Percentiles rank a stretch among this genome's conserved stretches.
Evolutionary conservation across 2,888 invertebrate species (phyloP).

Genomic region (Carterocephalus palaemon): DNA sequence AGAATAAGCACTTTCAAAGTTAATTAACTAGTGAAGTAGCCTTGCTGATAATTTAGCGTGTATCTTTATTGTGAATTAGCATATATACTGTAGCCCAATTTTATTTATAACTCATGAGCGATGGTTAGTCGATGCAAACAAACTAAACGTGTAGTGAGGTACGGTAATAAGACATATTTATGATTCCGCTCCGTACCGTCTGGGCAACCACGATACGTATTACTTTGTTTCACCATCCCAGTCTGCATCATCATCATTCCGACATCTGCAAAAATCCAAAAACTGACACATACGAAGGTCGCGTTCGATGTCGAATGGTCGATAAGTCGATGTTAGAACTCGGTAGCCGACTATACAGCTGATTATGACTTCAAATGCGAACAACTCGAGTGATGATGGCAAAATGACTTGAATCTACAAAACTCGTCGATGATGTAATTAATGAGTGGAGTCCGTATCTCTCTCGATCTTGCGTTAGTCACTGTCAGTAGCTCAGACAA

Average conservation of each 20-base stretch:
- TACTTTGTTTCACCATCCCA: constrained; percentile 96
- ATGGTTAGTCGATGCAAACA: constrained; percentile 76
- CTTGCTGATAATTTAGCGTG: constrained; percentile 69
- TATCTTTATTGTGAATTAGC: constrained; percentile 71
- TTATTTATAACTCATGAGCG: constrained; percentile 59
- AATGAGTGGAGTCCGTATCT: constrained; percentile 57
- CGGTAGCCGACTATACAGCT: constrained; percentile 31
- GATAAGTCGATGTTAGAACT: constrained; percentile 39
- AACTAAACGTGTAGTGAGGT: constrained; percentile 71
- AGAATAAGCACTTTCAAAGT: constrained; percentile 17
- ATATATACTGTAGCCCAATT: constrained; percentile 65
- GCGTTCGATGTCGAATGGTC: constrained; percentile 49
- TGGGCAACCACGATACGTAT: constrained; percentile 85
- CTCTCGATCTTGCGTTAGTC: constrained; percentile 60
- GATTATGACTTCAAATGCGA: constrained; percentile 16
- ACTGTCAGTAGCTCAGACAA: constrained; percentile 72
- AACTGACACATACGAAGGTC: constrained; percentile 74
- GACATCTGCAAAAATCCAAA: constrained; percentile 92
- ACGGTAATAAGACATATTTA: constrained; percentile 62
- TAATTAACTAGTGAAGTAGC: constrained; percentile 54
- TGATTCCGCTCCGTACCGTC: constrained; percentile 86
- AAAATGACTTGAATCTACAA: constrained; percentile 49
- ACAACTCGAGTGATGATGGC: constrained; percentile 20
- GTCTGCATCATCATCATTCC: constrained; percentile 98
- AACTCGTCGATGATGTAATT: constrained; percentile 58